Base-by-base conservation (phyloP, 1,140 invertebrate species). In the Protaetia brevitarsis region DNA sequence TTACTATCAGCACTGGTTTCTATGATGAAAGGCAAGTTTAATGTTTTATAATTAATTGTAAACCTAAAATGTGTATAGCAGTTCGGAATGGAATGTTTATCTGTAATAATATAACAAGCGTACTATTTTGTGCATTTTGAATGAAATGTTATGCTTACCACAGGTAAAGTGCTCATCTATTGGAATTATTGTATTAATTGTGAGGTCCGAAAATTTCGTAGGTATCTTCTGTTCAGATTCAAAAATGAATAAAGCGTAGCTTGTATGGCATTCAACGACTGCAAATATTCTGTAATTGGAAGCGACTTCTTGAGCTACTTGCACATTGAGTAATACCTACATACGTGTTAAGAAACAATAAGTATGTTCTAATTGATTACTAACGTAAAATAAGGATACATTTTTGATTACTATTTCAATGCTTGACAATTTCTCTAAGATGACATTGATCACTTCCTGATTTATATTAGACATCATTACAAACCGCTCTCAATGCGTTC, bases 151-250 rank as follows among this genome's bases (percentile, higher is more conserved):
- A 87, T 86, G 86, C 74, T 89, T 87, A 82, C 89, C 86, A 82
- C 87, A 92, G 75, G 86, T 86, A 78, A 92, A 91, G 71, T 85
- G 85, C 68, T 84, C 82, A 79, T 91, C 86, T 58, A 93, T 85
- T n/a, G 90, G 89, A 69, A 92, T 80, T 37, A 89, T 83, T 74
- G 84, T 84, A 79, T 91, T 89, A 73, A 91, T 83, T 6, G 85
- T 84, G 67, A 92, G 78, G 78, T 91, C 89, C 19, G 85, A 86
- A 65, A 88, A 86, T 23, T 84, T 83, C 77, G 82, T 83, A 8
- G 88, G 88, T 69, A 86, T 85, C 69, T 76, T 81, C 71, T 81
- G 81, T 8, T 83, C 81, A 26, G 82, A 81, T 36, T 83, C 79
- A 68, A 90, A 84, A 60, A 89, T 81, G 68, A 90, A 85, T 68